phyloP scores from a whole-genome alignment of 35 echinoderm and acorn worm genomes.

The Diadema setosum region DNA sequence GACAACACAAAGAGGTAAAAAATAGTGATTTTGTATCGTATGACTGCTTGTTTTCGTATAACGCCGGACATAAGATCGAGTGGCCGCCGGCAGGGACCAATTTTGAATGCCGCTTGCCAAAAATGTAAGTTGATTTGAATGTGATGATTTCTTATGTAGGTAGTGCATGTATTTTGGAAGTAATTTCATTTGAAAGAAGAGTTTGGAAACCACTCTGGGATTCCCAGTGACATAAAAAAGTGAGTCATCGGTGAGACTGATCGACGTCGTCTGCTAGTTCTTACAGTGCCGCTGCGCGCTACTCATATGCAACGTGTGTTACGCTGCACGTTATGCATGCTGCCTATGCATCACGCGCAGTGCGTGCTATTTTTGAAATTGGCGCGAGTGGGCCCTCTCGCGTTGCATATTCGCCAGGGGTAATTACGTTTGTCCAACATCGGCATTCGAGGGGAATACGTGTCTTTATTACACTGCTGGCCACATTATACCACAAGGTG shows the following conservation, averaged over 20 bases:
- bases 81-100: background rate
- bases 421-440: too few relatives aligned
- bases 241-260: background rate
- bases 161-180: background rate
- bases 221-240: background rate
- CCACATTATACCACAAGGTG: too few relatives aligned
- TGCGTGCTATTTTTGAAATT: background rate
- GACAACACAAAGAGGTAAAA: background rate
- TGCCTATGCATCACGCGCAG: too few relatives aligned
- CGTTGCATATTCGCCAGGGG: background rate
- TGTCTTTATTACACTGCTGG: too few relatives aligned
- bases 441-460: too few relatives aligned
- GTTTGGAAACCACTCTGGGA: conserved; percentile 12
- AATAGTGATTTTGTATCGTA: background rate
- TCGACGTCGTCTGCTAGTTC: background rate
- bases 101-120: background rate
- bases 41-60: background rate
- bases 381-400: conserved; percentile 12
- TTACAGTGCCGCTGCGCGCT: background rate
- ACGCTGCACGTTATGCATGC: too few relatives aligned
- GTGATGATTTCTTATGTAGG: background rate
- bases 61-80: background rate
- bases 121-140: background rate
- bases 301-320: too few relatives aligned
- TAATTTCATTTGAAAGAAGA: background rate